Percentiles rank a stretch among this genome's conserved stretches.
Conservation (phyloP, 1,140 invertebrate genomes). For the Cephus cinctus region DNA sequence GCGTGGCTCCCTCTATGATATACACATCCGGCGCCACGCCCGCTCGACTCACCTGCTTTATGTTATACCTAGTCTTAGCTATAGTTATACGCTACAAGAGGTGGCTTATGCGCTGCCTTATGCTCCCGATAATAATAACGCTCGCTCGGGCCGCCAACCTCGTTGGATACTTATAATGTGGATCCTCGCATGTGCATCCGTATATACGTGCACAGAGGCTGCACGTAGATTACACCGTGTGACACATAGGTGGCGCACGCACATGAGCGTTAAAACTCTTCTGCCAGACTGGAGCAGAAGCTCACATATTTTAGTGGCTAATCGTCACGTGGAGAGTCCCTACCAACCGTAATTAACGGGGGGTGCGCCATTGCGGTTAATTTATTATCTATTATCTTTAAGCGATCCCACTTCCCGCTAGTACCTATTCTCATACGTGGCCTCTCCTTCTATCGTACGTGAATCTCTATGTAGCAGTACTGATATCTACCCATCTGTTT, state of each 20-base stretch:
- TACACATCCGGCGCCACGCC: constrained; percentile 51
- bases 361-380: too few species aligned
- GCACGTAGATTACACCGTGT: too few species aligned
- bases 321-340: background rate
- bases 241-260: too few species aligned
- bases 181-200: background rate
- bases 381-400: too few species aligned
- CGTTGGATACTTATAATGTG: constrained; percentile 23
- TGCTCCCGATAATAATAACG: constrained; percentile 39
- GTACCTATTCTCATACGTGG: too few species aligned
- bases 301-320: background rate
- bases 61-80: too few species aligned
- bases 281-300: background rate
- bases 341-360: too few species aligned
- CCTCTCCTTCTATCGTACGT: too few species aligned
- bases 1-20: constrained; percentile 47
- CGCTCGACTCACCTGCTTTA: constrained; percentile 45
- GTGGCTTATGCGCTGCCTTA: constrained; percentile 39
- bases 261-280: background rate
- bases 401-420: too few species aligned
- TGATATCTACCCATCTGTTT: too few species aligned
- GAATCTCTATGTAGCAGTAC: too few species aligned
- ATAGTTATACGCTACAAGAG: too few species aligned
- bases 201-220: constrained; percentile 9
- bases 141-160: constrained; percentile 34